Conservation (phyloP, 2,797 vertebrate species). For the Lateolabrax maculatus region DNA sequence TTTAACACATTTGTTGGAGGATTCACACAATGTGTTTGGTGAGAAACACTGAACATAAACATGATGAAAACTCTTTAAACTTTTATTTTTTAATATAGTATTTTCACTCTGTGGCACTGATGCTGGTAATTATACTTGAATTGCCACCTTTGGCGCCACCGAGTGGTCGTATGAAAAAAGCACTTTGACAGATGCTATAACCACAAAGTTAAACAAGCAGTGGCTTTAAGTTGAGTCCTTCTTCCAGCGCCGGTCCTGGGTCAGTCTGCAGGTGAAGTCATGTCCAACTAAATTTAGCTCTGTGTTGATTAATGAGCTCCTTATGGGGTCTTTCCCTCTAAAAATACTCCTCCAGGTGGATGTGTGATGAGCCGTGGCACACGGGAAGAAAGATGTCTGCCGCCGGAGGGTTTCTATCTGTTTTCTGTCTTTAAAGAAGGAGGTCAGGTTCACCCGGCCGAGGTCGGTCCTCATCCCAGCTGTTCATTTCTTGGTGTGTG, state of each 20-base stretch:
- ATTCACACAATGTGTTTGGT: no score
- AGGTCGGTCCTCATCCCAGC: constrained; percentile 24
- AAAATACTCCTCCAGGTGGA: constrained; percentile 67
- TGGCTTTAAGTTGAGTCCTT: no score
- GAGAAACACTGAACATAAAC: no score
- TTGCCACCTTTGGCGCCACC: not conserved
- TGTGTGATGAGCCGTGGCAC: constrained; percentile 63
- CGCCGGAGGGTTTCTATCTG: constrained; percentile 2
- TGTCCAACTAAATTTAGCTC: constrained; percentile 71
- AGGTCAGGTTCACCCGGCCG: not conserved
- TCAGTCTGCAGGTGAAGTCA: constrained; percentile 48
- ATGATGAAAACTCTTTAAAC: no score
- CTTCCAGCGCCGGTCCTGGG: constrained; percentile 7
- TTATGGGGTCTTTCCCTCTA: constrained; percentile 59
- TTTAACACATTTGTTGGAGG: no score
- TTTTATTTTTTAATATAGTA: not conserved
- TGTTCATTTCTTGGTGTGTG: constrained; percentile 16
- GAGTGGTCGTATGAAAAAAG: not conserved
- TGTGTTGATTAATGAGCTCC: constrained; percentile 73
- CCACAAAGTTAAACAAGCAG: not conserved
- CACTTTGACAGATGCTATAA: not conserved
- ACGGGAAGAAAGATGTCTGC: constrained; percentile 41
- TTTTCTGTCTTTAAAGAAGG: constrained; percentile 1
- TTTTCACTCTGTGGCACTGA: not conserved
- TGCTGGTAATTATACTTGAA: no score